A percentile compares a stretch with the other conserved stretches of the same genome.
phyloP scores from a whole-genome alignment of 2,113 vertebrate species.

The Aramus guarauna region DNA sequence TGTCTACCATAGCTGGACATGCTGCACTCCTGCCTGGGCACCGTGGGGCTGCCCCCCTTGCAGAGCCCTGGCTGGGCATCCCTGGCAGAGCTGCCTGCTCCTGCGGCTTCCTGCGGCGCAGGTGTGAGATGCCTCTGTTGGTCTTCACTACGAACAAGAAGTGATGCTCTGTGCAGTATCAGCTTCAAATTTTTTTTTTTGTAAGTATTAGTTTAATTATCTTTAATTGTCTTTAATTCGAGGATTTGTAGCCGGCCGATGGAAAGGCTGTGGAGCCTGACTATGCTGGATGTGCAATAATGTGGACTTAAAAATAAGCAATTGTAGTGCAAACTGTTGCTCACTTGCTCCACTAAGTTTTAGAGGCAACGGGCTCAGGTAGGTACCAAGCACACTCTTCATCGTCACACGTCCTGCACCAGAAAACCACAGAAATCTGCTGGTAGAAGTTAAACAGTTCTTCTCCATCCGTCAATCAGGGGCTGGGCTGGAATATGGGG shows the following conservation, averaged over 20 bases:
- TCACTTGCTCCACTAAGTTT: neutral
- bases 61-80: neutral
- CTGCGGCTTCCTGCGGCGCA: fast-evolving
- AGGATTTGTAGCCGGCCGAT: neutral
- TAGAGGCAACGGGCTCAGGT: neutral
- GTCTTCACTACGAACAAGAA: neutral
- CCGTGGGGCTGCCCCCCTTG: neutral
- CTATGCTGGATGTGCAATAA: neutral
- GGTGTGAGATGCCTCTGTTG: neutral
- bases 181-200: neutral
- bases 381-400: neutral
- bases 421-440: neutral
- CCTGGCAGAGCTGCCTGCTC: neutral
- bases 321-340: neutral
- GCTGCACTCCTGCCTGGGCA: neutral
- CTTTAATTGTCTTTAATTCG: neutral
- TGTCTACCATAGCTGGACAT: neutral
- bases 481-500: neutral
- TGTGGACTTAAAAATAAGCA: neutral
- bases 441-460: neutral
- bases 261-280: neutral
- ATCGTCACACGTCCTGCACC: neutral
- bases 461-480: neutral
- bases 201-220: neutral
- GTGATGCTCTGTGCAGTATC: neutral